Conservation (phyloP, 2,113 vertebrate genomes). For the Mellivora capensis region DNA sequence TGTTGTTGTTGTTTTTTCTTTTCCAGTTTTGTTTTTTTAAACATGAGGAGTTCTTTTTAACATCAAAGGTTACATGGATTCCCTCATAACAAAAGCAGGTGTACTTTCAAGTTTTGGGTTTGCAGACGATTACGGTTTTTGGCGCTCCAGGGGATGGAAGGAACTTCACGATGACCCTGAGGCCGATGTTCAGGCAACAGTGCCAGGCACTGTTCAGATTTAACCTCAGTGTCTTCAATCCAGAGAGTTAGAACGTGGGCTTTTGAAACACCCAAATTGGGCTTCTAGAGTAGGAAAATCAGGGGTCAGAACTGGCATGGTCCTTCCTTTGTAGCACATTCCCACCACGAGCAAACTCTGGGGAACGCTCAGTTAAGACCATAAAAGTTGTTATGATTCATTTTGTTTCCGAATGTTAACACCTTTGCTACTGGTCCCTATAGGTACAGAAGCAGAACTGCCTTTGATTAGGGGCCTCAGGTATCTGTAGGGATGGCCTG, state of each 20-base stretch:
- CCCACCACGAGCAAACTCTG: neutral
- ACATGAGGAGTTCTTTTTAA: neutral
- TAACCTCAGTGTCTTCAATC: neutral
- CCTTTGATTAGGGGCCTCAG: neutral
- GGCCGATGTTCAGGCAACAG: neutral
- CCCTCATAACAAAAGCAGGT: neutral
- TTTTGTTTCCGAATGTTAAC: neutral
- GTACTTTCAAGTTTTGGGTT: neutral
- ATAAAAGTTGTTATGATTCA: neutral
- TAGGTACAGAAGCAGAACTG: neutral
- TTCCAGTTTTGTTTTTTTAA: neutral
- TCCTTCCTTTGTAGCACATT: neutral
- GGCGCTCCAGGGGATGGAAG: neutral
- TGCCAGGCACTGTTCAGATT: neutral
- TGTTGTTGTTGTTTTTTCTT: neutral
- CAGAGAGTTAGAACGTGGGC: neutral
- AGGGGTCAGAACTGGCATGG: neutral
- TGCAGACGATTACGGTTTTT: neutral
- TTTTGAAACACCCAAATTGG: neutral
- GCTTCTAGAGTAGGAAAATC: neutral
- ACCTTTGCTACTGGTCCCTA: neutral
- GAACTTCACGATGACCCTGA: neutral
- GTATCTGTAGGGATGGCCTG: neutral
- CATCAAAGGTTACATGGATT: neutral
- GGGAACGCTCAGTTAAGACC: neutral